These are phyloP conservation scores for Empidonax traillii DNA, from an alignment of 2,113 vertebrate genomes.

Conservation along the genomic window DNA sequence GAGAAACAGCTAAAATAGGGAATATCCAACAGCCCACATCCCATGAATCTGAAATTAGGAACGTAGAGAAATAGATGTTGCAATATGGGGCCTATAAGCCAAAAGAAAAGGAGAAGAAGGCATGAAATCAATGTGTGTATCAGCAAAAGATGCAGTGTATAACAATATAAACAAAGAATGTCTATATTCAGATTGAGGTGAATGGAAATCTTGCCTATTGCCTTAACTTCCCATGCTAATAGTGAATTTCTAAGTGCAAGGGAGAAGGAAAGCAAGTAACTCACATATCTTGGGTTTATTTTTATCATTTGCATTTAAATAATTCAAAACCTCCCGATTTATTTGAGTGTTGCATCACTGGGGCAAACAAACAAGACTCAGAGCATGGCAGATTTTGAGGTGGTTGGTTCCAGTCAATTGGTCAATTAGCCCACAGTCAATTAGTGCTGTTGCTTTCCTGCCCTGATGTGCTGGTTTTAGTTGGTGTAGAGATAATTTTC, in stretches of 20 bases:
- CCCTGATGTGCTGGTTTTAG: not conserved
- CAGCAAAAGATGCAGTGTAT: not conserved
- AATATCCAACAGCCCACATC: not conserved
- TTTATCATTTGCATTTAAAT: too few relatives aligned
- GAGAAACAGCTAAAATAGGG: not conserved
- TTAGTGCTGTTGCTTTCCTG: not conserved
- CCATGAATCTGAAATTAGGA: not conserved
- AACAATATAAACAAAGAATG: not conserved
- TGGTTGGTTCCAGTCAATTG: not conserved
- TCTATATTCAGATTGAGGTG: not conserved
- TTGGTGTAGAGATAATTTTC: not conserved
- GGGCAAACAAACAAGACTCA: fast-evolving
- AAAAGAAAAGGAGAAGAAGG: not conserved
- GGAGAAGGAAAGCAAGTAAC: not conserved
- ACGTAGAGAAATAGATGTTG: not conserved
- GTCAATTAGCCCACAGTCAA: not conserved
- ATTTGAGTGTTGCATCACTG: not conserved
- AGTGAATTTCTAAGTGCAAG: not conserved
- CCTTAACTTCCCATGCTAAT: not conserved
- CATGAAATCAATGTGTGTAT: not conserved
- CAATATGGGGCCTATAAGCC: not conserved
- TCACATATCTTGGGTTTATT: not conserved
- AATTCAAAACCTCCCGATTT: not conserved
- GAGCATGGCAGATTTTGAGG: not conserved
- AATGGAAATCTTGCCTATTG: not conserved